A percentile compares a stretch with the other conserved stretches of the same genome.
Conservation (phyloP, 2,797 vertebrate genomes). For the Callimico goeldii region DNA sequence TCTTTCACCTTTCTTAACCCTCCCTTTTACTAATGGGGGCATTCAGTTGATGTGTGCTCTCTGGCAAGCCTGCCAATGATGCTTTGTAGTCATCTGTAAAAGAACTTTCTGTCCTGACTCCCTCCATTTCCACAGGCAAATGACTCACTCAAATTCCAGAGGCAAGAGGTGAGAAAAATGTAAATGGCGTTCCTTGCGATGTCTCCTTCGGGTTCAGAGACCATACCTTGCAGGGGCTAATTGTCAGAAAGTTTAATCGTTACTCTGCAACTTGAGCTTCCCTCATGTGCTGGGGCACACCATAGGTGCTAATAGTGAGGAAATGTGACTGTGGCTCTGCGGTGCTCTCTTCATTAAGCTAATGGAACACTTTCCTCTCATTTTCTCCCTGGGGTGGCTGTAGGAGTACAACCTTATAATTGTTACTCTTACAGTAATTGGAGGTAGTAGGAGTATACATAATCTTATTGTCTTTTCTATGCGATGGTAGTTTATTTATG, state of each 20-base stretch:
- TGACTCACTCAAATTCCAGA: slow-evolving; percentile 58
- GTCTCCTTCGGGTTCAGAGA: slow-evolving; percentile 82
- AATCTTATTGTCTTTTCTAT: slow-evolving; percentile 89
- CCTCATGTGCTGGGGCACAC: slow-evolving; percentile 81
- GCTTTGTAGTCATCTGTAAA: slow-evolving; percentile 25
- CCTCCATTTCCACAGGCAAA: slow-evolving; percentile 53
- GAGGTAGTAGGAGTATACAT: slow-evolving; percentile 87
- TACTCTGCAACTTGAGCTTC: slow-evolving; percentile 82
- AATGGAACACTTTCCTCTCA: slow-evolving; percentile 90
- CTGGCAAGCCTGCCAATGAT: background rate
- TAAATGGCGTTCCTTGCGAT: slow-evolving; percentile 75
- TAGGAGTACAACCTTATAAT: slow-evolving; percentile 88
- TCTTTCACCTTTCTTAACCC: slow-evolving; percentile 55
- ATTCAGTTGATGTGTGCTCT: background rate
- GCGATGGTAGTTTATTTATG: slow-evolving; percentile 85
- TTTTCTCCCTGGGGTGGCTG: slow-evolving; percentile 88
- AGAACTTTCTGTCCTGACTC: slow-evolving; percentile 56
- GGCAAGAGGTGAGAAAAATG: slow-evolving; percentile 73
- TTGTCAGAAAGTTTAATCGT: slow-evolving; percentile 88
- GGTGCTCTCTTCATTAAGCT: slow-evolving; percentile 87
- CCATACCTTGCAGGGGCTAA: slow-evolving; percentile 80
- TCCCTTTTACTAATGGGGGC: background rate
- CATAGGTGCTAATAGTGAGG: slow-evolving; percentile 85
- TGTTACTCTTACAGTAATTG: slow-evolving; percentile 88
- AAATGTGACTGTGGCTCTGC: slow-evolving; percentile 82